Evolutionary conservation across 2,888 invertebrate species (phyloP), one percentile per base, ranked within the genome.

Genomic region (Leucophora obtusa): DNA sequence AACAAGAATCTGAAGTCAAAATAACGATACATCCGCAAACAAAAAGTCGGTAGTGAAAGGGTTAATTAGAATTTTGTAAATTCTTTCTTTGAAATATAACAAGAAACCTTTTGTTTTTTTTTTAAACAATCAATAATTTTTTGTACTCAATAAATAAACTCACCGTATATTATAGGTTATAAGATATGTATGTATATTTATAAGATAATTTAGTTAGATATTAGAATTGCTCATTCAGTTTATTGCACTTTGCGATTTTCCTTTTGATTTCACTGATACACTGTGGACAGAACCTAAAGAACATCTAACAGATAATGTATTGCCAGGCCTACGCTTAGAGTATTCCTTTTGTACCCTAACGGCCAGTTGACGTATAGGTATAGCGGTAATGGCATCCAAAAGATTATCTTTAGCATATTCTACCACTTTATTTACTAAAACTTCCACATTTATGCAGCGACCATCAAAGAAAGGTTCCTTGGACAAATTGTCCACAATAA

Each of bases 391-490:
- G 1, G 86, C 86, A 78, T 90, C 90, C 0, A 90, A 82, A 18
- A 89, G 82, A 83, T 89, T 89, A 5, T 86, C 85, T 17, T 84
- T 83, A 1, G 89, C 89, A 83, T 88, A 87, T 1, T 84, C 70
- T 1, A 85, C 50, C 1, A 87, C 83, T 18, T 83, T 83, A 0
- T 84, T 82, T 1, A 89, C 84, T 7, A 90, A 79, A 47, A 84
- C 80, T 15, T 88, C 87, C 5, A 87, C 81, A 33, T 86, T 86
- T 17, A 90, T 87, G 56, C 87, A 87, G 14, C 86, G 86, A 0
- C 87, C 85, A 83, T 89, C 86, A 2, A 88, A 83, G 62, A 86
- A 85, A 0, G 85, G 66, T 38, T 88, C 87, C 2, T 84, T 85
- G 8, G 85, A 86, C 38, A 90, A 74, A 3, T 86, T 77, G 17